Evolutionary conservation across 2,888 invertebrate genomes (phyloP).

Genomic region (Pyralis farinalis): DNA sequence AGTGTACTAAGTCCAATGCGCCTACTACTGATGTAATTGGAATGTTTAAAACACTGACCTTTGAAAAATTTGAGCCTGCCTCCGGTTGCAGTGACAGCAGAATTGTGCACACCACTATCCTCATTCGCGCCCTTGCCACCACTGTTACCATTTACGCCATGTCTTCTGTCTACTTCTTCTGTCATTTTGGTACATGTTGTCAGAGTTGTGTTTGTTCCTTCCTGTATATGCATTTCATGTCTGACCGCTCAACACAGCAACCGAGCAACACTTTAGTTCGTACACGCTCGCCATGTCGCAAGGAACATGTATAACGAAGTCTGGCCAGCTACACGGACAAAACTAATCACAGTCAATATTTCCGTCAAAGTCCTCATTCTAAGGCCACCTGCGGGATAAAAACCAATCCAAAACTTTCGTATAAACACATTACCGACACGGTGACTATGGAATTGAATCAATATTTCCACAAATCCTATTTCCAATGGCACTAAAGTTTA

Average conservation of each 20-base stretch:
- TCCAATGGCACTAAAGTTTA: constrained; percentile 47
- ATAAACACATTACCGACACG: constrained; percentile 77
- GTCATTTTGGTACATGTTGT: constrained; percentile 86
- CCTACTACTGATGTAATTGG: neutral
- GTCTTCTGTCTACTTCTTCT: constrained; percentile 86
- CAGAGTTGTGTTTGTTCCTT: constrained; percentile 83
- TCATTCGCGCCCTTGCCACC: constrained; percentile 77
- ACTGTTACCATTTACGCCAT: constrained; percentile 87
- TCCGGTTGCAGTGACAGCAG: constrained; percentile 78
- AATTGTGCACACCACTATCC: constrained; percentile 67
- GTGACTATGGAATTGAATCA: constrained; percentile 62
- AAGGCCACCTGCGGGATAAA: constrained; percentile 74
- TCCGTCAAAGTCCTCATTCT: constrained; percentile 76
- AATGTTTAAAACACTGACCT: constrained; percentile 69
- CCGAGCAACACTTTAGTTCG: constrained; percentile 72
- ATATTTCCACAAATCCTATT: constrained; percentile 43
- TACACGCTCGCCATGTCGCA: constrained; percentile 71
- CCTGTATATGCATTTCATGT: constrained; percentile 86
- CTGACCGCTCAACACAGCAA: constrained; percentile 75
- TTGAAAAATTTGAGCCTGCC: constrained; percentile 91
- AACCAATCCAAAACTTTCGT: constrained; percentile 65
- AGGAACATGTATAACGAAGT: constrained; percentile 49
- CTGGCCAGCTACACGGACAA: constrained; percentile 57
- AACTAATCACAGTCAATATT: constrained; percentile 59
- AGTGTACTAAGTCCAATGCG: neutral